Percentiles rank a stretch among this genome's conserved stretches.
These are phyloP conservation scores for Sebastes fasciatus DNA, from an alignment of 2,113 vertebrate genomes.

Conservation along the genomic window DNA sequence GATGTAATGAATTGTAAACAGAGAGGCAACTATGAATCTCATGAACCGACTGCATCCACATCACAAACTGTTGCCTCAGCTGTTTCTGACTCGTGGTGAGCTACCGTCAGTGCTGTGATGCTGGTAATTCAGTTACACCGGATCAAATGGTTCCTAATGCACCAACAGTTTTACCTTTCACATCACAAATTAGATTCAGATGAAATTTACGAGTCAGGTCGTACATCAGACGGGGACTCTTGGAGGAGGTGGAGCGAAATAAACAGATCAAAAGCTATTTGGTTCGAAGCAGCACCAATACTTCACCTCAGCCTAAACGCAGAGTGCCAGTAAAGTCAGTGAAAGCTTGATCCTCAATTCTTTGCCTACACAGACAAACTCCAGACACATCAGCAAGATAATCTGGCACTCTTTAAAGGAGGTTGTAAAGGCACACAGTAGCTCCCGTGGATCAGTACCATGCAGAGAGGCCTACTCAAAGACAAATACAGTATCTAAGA, in stretches of 20 bases:
- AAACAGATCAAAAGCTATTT: constrained; percentile 38
- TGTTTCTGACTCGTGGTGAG: neutral
- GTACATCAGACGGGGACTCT: neutral
- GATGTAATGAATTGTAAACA: neutral
- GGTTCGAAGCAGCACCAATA: constrained; percentile 10
- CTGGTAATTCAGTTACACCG: constrained; percentile 44
- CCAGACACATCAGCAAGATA: constrained; percentile 12
- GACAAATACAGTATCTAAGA: constrained; percentile 3
- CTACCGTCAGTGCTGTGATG: neutral
- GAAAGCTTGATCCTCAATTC: constrained; percentile 6
- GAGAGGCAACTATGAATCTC: neutral
- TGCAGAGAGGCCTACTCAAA: neutral
- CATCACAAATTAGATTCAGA: constrained; percentile 42
- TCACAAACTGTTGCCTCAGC: neutral
- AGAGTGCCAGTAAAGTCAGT: constrained; percentile 8
- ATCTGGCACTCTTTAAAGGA: neutral
- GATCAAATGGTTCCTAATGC: constrained; percentile 50
- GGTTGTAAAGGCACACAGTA: constrained; percentile 7
- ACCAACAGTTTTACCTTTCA: constrained; percentile 54
- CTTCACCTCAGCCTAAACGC: constrained; percentile 13
- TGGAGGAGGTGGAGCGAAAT: constrained; percentile 14
- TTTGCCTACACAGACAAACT: constrained; percentile 15
- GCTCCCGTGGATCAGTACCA: neutral
- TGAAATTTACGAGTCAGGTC: constrained; percentile 30
- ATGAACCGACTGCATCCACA: constrained; percentile 4